These are phyloP conservation scores for Fregata magnificens DNA, from an alignment of 2,113 vertebrate species.

Conservation along the genomic window DNA sequence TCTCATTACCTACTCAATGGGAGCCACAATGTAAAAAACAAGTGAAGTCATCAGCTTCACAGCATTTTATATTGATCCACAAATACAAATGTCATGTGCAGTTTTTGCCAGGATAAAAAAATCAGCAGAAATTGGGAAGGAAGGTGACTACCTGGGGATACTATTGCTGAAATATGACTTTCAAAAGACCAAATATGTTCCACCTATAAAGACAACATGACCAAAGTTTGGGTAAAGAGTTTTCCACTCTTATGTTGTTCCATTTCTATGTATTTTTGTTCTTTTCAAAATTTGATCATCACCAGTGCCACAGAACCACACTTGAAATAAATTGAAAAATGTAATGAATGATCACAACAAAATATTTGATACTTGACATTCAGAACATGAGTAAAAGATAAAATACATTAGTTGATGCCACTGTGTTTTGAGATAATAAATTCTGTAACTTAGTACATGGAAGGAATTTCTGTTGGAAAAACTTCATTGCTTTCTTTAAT, in stretches of 20 bases:
- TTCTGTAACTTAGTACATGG: background rate
- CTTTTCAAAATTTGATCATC: background rate
- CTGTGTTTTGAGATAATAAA: background rate
- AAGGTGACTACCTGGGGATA: background rate
- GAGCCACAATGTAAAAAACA: background rate
- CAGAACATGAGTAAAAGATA: background rate
- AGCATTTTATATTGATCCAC: constrained; percentile 15
- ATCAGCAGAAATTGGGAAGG: background rate
- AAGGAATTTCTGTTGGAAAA: background rate
- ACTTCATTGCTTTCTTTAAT: background rate
- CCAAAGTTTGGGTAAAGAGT: background rate
- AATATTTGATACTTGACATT: background rate
- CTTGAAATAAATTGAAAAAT: background rate
- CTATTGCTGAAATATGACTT: background rate
- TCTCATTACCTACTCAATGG: background rate
- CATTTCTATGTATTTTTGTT: background rate
- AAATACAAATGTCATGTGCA: background rate
- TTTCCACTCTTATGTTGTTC: background rate
- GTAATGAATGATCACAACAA: background rate
- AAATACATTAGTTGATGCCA: background rate
- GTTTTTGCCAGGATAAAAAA: background rate
- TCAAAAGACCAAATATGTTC: background rate
- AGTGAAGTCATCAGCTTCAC: background rate
- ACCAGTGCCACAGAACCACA: background rate
- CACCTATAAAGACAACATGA: background rate